Percentiles rank a stretch among this genome's conserved stretches.
Conservation (phyloP, 2,113 vertebrate genomes). For the Campylomormyrus numenius region DNA sequence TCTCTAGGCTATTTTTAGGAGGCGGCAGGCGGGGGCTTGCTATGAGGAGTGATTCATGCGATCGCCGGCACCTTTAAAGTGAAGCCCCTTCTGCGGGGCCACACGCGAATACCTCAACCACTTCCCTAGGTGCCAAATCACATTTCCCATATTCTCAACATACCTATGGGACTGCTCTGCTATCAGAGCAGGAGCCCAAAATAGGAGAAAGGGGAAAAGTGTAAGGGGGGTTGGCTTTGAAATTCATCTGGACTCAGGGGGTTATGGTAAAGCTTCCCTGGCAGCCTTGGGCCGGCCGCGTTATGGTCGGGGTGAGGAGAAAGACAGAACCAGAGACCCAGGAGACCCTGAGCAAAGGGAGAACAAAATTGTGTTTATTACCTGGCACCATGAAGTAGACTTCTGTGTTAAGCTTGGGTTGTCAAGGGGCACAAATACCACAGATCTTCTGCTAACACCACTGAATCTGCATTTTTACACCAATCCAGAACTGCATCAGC, state of each 20-base stretch:
- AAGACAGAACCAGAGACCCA: not conserved
- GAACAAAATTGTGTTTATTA: not conserved
- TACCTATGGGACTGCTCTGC: not conserved
- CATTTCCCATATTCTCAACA: not conserved
- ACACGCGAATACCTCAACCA: not conserved
- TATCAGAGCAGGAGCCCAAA: not conserved
- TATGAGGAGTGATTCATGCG: not conserved
- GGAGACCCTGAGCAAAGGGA: not conserved
- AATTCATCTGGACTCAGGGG: not conserved
- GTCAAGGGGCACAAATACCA: not conserved
- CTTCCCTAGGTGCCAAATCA: not conserved
- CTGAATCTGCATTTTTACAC: not conserved
- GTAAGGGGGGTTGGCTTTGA: not conserved
- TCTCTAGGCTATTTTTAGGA: conserved; percentile 7
- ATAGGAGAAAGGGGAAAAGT: not conserved
- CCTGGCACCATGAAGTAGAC: not conserved
- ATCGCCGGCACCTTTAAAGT: not conserved
- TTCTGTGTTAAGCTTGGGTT: not conserved
- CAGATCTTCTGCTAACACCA: not conserved
- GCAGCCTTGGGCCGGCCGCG: not conserved
- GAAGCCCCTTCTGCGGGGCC: not conserved
- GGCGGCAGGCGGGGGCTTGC: not conserved
- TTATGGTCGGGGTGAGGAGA: not conserved
- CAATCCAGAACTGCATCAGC: not conserved
- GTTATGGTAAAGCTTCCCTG: not conserved